Evolutionary conservation across 2,113 vertebrate genomes (phyloP).

Genomic region (Chrysochloris asiatica): DNA sequence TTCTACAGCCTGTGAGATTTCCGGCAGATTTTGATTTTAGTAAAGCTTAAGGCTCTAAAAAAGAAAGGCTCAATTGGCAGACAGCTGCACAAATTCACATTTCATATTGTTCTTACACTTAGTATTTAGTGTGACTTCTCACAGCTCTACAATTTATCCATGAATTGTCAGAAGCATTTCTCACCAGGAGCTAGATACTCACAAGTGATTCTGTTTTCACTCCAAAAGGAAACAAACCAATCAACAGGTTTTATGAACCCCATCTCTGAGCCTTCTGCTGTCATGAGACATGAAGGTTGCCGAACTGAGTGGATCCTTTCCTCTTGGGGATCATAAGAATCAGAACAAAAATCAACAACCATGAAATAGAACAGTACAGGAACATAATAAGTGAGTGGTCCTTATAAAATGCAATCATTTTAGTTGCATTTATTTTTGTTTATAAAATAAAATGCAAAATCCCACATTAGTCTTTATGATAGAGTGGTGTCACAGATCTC

Average conservation of each 20-base stretch:
- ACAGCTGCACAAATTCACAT: slow-evolving; percentile 36
- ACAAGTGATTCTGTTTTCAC: not conserved
- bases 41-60: slow-evolving; percentile 57
- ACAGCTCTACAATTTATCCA: slow-evolving; percentile 30
- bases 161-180: slow-evolving; percentile 44
- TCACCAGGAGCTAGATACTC: not conserved
- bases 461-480: not conserved
- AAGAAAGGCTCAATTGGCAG: slow-evolving; percentile 55
- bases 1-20: slow-evolving; percentile 66
- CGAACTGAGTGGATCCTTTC: not conserved
- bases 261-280: not conserved
- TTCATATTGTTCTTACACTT: slow-evolving; percentile 11
- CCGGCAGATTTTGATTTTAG: slow-evolving; percentile 54
- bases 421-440: not conserved
- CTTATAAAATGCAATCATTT: not conserved
- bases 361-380: not conserved
- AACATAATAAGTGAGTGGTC: not conserved
- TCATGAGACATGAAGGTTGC: not conserved
- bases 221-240: not conserved
- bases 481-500: not conserved
- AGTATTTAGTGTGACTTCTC: not conserved
- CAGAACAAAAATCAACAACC: not conserved
- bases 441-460: not conserved
- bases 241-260: not conserved
- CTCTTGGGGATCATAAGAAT: not conserved